Evolutionary conservation across 1,140 invertebrate genomes (phyloP).

Genomic region (Heliconius himera): DNA sequence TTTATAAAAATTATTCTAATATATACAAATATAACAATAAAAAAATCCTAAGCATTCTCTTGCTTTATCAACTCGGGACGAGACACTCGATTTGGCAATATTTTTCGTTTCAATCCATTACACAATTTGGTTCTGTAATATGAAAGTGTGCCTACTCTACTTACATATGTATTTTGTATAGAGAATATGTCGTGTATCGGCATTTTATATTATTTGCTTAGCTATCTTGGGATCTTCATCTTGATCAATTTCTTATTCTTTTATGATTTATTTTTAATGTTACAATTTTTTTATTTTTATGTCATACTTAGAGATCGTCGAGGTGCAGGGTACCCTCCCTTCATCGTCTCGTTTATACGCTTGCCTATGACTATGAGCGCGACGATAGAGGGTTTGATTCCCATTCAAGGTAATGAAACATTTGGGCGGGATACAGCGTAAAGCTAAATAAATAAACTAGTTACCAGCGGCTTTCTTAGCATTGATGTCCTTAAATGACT

Average conservation of each 20-base stretch:
- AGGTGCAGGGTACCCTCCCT: no score
- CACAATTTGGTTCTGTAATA: slow-evolving; percentile 1
- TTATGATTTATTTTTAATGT: not conserved
- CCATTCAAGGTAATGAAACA: no score
- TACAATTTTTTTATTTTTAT: not conserved
- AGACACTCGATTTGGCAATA: slow-evolving; percentile 7
- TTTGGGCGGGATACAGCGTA: no score
- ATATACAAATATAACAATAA: not conserved
- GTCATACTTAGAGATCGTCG: no score
- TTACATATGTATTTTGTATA: slow-evolving; percentile 7
- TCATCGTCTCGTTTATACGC: no score
- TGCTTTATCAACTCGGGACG: not conserved
- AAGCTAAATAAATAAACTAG: no score
- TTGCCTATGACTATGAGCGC: no score
- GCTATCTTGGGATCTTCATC: not conserved
- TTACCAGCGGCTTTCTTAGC: not conserved
- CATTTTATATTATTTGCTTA: slow-evolving; percentile 6
- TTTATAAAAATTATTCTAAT: not conserved
- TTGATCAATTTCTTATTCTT: not conserved
- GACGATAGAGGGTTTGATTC: no score
- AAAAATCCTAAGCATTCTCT: not conserved
- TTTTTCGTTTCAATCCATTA: slow-evolving; percentile 5
- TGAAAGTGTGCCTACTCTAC: not conserved
- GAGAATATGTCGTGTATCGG: not conserved
- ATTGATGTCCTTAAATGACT: not conserved